phyloP scores from a whole-genome alignment of 2,888 invertebrate species.

The Hedychridium roseum region DNA sequence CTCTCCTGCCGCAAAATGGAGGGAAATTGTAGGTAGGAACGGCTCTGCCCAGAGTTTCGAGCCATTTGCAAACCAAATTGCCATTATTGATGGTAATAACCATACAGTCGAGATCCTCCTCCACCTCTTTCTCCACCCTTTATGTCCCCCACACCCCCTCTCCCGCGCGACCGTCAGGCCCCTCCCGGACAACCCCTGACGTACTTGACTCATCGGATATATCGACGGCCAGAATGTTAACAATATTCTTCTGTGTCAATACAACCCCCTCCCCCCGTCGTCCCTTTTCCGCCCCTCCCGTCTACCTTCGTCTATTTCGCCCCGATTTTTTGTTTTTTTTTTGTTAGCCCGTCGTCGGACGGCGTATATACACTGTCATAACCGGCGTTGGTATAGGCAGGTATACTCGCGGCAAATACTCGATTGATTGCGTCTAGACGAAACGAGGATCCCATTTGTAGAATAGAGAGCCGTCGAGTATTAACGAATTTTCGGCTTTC shows the following conservation, averaged over 20 bases:
- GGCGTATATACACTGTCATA: no score
- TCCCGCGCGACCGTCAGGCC: no score
- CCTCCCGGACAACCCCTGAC: conserved; percentile 16
- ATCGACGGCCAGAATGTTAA: conserved; percentile 40
- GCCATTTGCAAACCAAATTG: conserved; percentile 62
- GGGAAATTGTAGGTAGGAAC: conserved; percentile 60
- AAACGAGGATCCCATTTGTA: no score
- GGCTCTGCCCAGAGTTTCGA: conserved; percentile 50
- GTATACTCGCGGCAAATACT: conserved; percentile 21
- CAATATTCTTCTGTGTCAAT: conserved; percentile 39
- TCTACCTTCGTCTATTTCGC: conserved; percentile 10
- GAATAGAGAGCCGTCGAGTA: no score
- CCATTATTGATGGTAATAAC: conserved; percentile 63
- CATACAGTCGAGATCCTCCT: conserved; percentile 51
- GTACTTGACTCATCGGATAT: conserved; percentile 33
- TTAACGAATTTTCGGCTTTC: no score
- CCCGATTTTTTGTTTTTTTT: conserved; percentile 11
- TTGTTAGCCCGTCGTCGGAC: no score
- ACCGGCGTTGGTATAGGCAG: neutral
- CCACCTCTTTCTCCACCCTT: conserved; percentile 17
- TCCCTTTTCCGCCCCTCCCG: conserved; percentile 4
- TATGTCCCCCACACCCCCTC: conserved; percentile 13
- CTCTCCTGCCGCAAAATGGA: conserved; percentile 54
- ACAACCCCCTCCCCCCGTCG: conserved; percentile 7
- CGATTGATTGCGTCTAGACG: no score